phyloP scores from a whole-genome alignment of 2,888 invertebrate species.

The Pollenia labialis region DNA sequence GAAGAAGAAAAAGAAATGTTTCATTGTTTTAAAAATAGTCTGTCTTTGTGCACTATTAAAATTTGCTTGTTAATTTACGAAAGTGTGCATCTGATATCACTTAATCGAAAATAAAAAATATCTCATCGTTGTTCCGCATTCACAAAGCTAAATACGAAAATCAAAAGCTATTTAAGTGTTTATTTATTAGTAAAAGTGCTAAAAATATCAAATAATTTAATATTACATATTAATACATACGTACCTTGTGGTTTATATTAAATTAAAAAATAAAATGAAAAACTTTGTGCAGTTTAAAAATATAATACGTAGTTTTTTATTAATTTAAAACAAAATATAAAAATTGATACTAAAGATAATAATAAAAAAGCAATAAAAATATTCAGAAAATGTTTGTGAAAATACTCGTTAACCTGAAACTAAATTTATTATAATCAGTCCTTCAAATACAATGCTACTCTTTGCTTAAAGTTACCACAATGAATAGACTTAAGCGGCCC shows the following conservation, averaged over 20 bases:
- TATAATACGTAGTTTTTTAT: too few relatives aligned
- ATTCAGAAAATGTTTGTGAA: too few relatives aligned
- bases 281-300: not conserved
- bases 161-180: conserved; percentile 58
- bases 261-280: not conserved
- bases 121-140: conserved; percentile 41
- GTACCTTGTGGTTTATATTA: conserved; percentile 3
- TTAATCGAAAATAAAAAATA: conserved; percentile 26
- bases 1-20: too few relatives aligned
- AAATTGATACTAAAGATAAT: too few relatives aligned
- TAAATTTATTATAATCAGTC: too few relatives aligned
- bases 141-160: conserved; percentile 23
- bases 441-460: too few relatives aligned
- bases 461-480: too few relatives aligned
- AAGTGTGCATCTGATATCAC: conserved; percentile 23
- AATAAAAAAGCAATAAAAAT: not conserved
- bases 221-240: not conserved
- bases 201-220: not conserved
- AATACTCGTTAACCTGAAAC: too few relatives aligned
- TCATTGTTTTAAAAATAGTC: not conserved
- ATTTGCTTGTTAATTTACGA: not conserved
- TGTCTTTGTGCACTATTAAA: not conserved
- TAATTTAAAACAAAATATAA: not conserved
- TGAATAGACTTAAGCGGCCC: too few relatives aligned
- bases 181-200: conserved; percentile 43